Evolutionary conservation across 2,797 vertebrate species (phyloP), one percentile per base, ranked within the genome.

Genomic region (Dendrocincla tyrannina): DNA sequence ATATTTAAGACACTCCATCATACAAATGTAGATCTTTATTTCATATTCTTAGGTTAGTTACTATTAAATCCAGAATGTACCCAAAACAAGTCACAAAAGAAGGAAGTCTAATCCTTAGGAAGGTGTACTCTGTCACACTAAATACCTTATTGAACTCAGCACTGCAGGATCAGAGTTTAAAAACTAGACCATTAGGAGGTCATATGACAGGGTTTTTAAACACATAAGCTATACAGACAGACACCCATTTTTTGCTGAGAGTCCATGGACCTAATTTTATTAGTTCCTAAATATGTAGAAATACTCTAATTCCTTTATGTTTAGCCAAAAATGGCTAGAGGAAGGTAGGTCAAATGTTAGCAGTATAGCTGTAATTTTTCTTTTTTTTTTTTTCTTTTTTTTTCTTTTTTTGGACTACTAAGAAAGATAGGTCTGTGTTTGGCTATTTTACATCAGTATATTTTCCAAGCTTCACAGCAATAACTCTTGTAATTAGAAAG

Each of bases 361-460:
- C 6, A 59, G 25, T 0, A 8, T 56, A 33, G 4, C 8, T 44
- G 2, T 1, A 63, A 16, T 69, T 53, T n/a, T 46, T 78, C 13
- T 7, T 17, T 41, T 78, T 20, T 7, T 17, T 50, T 67, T n/a
- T n/a, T n/a, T n/a, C n/a, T n/a, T n/a, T n/a, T n/a, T n/a, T 23
- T 42, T 42, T 78, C 18, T 7, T 30, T 77, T 70, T 46, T 50
- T 46, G 22, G 5, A 52, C n/a, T 37, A 23, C 22, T 50, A 39
- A 53, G 3, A 41, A 33, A 33, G 4, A 49, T 0, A 1, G 23
- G 8, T 64, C 60, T 32, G 7, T 30, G 3, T 50, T 33, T 72
- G 19, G 3, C 13, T 4, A 13, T 19, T 80, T 58, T 46, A 15
- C 3, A 46, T 12, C 3, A 9, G 5, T 39, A 32, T 69, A 63